These are phyloP conservation scores for Phyllotis vaccarum DNA, from an alignment of 2,797 vertebrate species.

Conservation along the genomic window DNA sequence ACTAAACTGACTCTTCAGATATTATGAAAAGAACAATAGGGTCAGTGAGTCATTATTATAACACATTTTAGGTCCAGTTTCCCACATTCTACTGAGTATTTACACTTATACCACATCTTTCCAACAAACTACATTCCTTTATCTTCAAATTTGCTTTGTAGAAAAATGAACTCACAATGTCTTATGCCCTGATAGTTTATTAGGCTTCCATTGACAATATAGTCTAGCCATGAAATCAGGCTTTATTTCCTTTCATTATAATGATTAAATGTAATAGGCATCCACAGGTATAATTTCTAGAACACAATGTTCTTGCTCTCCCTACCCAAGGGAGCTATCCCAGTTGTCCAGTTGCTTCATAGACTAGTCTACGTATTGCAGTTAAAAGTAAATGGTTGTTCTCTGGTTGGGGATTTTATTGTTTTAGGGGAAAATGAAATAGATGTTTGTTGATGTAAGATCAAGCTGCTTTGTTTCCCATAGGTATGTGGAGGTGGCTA, in stretches of 20 bases:
- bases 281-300: slow-evolving; percentile 20
- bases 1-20: slow-evolving; percentile 12
- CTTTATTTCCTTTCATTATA: slow-evolving; percentile 53
- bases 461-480: slow-evolving; percentile 55
- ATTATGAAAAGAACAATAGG: not conserved
- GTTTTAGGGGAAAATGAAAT: slow-evolving; percentile 49
- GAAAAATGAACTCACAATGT: slow-evolving; percentile 20
- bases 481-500: slow-evolving; percentile 26
- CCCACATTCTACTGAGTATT: not conserved
- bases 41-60: not conserved
- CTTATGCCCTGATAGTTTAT: slow-evolving; percentile 21
- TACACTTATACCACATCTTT: not conserved
- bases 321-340: not conserved
- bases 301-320: not conserved
- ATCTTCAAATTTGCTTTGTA: slow-evolving; percentile 32
- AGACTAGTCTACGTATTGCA: not conserved
- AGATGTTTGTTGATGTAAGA: slow-evolving; percentile 33
- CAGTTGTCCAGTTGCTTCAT: not conserved
- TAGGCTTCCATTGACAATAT: slow-evolving; percentile 24
- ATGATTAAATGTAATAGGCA: slow-evolving; percentile 41
- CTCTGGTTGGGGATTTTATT: slow-evolving; percentile 24
- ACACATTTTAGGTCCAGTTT: slow-evolving; percentile 15
- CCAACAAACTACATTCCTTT: not conserved
- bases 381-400: slow-evolving; percentile 45
- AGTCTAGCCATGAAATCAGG: not conserved